Percentiles rank a stretch among this genome's conserved stretches.
These are phyloP conservation scores for Sternotherus odoratus DNA, from an alignment of 2,797 vertebrate genomes.

Conservation along the genomic window DNA sequence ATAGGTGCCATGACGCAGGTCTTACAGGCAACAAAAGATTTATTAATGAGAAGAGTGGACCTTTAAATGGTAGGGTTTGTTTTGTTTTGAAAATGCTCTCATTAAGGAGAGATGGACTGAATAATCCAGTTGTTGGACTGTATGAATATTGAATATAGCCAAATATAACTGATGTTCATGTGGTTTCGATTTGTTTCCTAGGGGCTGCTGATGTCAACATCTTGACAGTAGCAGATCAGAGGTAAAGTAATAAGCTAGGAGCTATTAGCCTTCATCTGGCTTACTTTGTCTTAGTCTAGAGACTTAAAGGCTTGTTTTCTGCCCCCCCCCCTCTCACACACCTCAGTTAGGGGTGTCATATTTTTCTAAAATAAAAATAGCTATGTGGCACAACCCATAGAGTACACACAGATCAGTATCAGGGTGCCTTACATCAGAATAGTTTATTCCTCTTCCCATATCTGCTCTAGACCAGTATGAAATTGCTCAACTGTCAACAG, in stretches of 20 bases:
- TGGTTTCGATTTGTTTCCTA: background rate
- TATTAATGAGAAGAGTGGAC: background rate
- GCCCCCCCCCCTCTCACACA: no score
- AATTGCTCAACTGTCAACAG: background rate
- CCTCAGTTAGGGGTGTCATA: background rate
- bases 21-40: rapidly evolving
- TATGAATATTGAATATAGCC: rapidly evolving
- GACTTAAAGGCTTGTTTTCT: background rate
- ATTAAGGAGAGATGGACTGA: background rate
- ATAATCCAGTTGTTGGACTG: background rate
- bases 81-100: background rate
- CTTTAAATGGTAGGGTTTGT: background rate
- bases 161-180: background rate
- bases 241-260: background rate
- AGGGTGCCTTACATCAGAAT: background rate
- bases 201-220: background rate
- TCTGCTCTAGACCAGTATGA: background rate
- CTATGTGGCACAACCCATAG: rapidly evolving
- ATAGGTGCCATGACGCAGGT: rapidly evolving
- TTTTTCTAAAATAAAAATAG: background rate
- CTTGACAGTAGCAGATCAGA: background rate
- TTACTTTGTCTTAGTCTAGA: background rate
- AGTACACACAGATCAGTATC: background rate
- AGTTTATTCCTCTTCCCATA: background rate
- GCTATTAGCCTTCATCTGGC: background rate